Conservation (phyloP, 2,113 vertebrate genomes). For the Petrocephalus microphthalmus region DNA sequence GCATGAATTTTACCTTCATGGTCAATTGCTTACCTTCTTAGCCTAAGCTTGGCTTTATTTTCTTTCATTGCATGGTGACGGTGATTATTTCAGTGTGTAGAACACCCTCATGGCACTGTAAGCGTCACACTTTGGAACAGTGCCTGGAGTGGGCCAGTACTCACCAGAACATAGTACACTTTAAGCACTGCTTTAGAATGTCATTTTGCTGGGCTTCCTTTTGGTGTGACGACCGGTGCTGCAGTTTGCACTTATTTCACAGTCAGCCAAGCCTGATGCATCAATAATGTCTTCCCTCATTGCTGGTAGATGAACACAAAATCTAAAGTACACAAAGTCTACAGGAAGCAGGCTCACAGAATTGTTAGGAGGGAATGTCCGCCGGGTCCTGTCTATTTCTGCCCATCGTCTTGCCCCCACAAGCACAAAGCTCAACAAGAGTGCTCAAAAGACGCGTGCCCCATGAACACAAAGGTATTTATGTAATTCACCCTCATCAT, state of each 20-base stretch:
- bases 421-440: not conserved
- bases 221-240: not conserved
- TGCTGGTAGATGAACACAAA: not conserved
- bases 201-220: not conserved
- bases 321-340: not conserved
- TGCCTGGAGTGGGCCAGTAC: not conserved
- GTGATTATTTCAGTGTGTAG: not conserved
- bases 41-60: not conserved
- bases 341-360: not conserved
- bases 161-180: not conserved
- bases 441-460: not conserved
- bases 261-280: not conserved
- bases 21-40: not conserved
- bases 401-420: not conserved
- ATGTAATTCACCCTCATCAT: not conserved
- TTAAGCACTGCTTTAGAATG: not conserved
- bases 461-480: not conserved
- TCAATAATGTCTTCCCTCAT: not conserved
- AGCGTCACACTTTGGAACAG: not conserved
- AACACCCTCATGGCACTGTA: not conserved
- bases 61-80: not conserved
- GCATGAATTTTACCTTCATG: not conserved
- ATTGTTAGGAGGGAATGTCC: not conserved
- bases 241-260: not conserved
- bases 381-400: not conserved